Evolutionary conservation across 1,140 invertebrate species (phyloP), one percentile per base, ranked within the genome.

Genomic region (Polyergus mexicanus): DNA sequence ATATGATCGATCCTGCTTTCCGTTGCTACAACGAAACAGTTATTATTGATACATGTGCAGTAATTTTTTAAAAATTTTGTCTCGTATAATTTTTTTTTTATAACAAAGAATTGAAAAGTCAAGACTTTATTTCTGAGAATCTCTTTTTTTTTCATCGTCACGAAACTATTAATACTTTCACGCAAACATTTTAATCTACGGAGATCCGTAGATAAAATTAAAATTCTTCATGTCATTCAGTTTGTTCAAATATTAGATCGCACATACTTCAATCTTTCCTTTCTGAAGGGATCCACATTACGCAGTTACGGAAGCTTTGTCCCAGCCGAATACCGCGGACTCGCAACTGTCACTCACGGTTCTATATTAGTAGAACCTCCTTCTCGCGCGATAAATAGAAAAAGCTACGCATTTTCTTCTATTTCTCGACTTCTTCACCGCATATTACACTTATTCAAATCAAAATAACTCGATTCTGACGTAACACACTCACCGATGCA

Each of bases 401-500:
- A 8, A 44, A 44, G 41, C 10, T 44, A 44, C 13, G 2, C 3
- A 47, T 13, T 47, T 11, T 19, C 3, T 4, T 44, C 41, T 3
- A 35, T 10, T 65, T 19, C 13, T 35, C 25, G 32, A 77, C 25
- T 54, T 66, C 22, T 11, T 65, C n/a, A 2, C 3, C 10, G 22
- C 5, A 13, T 3, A 44, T 63, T 10, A 25, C 44, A 41, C 32
- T 56, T 41, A 16, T 28, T 63, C 19, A 10, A 44, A 1, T 28
- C 11, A 8, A 13, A 4, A 1, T 19, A 35, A 58, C 32, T 22
- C n/a, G n/a, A 44, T 7, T 58, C 25, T 47, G 41, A 60, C 6
- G 25, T 58, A 28, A 65, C 51, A 62, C 51, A 93, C 93, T 93
- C 88, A 93, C 93, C 92, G 88, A 93, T 86, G 88, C 92, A 93